phyloP scores from a whole-genome alignment of 1,140 invertebrate genomes.

The Drosophila burlai region DNA sequence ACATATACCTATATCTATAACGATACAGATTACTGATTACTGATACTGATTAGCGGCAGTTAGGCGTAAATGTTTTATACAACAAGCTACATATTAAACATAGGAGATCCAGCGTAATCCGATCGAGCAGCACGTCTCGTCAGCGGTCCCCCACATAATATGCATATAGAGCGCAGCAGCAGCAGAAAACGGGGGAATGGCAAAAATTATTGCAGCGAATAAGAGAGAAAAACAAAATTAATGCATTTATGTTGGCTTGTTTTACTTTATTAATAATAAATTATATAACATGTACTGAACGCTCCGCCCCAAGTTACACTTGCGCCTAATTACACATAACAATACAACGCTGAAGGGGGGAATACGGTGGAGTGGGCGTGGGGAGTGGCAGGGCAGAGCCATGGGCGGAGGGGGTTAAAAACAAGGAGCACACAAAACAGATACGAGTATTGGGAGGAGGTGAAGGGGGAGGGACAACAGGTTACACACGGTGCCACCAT shows the following conservation, averaged over 20 bases:
- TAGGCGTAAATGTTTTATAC: constrained; percentile 46
- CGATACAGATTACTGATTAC: constrained; percentile 28
- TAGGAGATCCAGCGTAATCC: constrained; percentile 33
- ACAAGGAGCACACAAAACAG: constrained; percentile 43
- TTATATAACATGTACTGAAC: constrained; percentile 80
- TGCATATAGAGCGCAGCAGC: constrained; percentile 18
- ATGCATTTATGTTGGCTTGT: constrained; percentile 66
- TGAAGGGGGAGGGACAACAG: not conserved
- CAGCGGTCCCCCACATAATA: constrained; percentile 21
- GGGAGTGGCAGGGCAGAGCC: constrained; percentile 13
- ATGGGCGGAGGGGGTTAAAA: constrained; percentile 29
- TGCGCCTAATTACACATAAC: constrained; percentile 67
- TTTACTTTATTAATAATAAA: constrained; percentile 82
- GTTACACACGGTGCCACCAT: constrained; percentile 12
- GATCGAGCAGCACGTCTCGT: constrained; percentile 26
- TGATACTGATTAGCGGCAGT: constrained; percentile 31
- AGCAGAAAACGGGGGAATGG: constrained; percentile 1
- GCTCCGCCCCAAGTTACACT: constrained; percentile 59
- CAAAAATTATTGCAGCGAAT: constrained; percentile 9
- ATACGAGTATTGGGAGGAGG: constrained; percentile 33
- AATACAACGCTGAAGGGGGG: constrained; percentile 48
- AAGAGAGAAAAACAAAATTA: constrained; percentile 33
- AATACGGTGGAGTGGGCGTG: not conserved
- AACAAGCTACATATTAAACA: constrained; percentile 33
- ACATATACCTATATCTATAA: constrained; percentile 34